These are phyloP conservation scores for Chymomyza procnemis DNA, from an alignment of 2,888 invertebrate genomes.

Conservation along the genomic window DNA sequence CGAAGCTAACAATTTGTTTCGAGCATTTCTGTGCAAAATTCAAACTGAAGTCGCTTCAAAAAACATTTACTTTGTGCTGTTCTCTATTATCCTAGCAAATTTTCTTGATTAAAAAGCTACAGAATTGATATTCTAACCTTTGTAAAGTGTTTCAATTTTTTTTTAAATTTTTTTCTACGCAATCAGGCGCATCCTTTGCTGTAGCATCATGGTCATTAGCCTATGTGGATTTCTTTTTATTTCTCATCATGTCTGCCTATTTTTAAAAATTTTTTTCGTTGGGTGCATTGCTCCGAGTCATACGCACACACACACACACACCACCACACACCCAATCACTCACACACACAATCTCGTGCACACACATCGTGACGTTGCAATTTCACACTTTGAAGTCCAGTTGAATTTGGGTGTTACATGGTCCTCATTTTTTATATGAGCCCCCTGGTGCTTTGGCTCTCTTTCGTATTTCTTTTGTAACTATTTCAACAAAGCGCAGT, in stretches of 20 bases:
- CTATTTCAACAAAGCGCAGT: conserved; percentile 72
- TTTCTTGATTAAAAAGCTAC: neutral
- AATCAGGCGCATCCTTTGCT: neutral
- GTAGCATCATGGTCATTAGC: conserved; percentile 45
- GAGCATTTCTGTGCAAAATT: too few relatives aligned
- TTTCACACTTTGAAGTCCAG: conserved; percentile 70
- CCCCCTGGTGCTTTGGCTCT: conserved; percentile 48
- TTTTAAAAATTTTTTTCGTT: conserved; percentile 7
- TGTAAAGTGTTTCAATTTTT: conserved; percentile 6
- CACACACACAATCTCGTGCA: conserved; percentile 9
- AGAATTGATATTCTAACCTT: conserved; percentile 25
- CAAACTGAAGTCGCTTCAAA: neutral
- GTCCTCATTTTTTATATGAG: conserved; percentile 20
- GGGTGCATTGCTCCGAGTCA: conserved; percentile 50
- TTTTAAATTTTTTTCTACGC: neutral
- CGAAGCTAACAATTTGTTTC: too few relatives aligned
- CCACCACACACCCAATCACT: conserved; percentile 5
- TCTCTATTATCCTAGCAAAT: neutral
- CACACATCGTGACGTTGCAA: conserved; percentile 55
- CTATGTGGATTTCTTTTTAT: conserved; percentile 33
- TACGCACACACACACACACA: conserved; percentile 30
- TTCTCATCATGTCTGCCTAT: conserved; percentile 39
- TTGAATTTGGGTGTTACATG: conserved; percentile 56
- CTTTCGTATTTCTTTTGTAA: conserved; percentile 58
- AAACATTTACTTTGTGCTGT: neutral